Conservation (phyloP, 2,888 invertebrate species). For the Drosophila atripex region DNA sequence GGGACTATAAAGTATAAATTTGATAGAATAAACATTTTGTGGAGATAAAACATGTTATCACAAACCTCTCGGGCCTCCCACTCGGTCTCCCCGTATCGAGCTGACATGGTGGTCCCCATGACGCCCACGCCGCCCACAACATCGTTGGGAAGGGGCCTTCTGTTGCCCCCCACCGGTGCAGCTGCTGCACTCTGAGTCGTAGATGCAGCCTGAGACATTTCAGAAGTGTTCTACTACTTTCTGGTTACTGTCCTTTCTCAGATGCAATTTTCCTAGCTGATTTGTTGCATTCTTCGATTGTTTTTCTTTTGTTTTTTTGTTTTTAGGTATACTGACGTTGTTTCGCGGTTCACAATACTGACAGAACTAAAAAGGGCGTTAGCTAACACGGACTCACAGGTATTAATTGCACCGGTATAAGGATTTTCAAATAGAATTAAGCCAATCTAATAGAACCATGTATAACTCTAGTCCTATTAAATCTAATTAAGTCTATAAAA, state of each 20-base stretch:
- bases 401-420: neutral
- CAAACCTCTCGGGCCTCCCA: slow-evolving; percentile 83
- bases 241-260: neutral
- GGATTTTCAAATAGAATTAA: neutral
- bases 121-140: slow-evolving; percentile 49
- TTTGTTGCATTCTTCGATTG: slow-evolving; percentile 47
- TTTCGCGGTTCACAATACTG: neutral
- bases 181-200: slow-evolving; percentile 60
- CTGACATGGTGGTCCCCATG: slow-evolving; percentile 60
- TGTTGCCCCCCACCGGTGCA: slow-evolving; percentile 48
- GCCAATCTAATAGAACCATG: neutral
- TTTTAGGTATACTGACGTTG: neutral
- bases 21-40: neutral
- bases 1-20: slow-evolving; percentile 70
- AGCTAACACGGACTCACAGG: neutral
- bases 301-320: slow-evolving; percentile 46
- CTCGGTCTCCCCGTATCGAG: slow-evolving; percentile 82
- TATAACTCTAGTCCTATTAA: neutral
- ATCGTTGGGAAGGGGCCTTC: slow-evolving; percentile 52
- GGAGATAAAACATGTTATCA: neutral
- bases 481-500: neutral
- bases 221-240: neutral
- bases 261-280: slow-evolving; percentile 9
- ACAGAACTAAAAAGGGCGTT: neutral
- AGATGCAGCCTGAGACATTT: slow-evolving; percentile 45